phyloP scores from a whole-genome alignment of 2,888 invertebrate genomes.

The Proisotoma minuta region DNA sequence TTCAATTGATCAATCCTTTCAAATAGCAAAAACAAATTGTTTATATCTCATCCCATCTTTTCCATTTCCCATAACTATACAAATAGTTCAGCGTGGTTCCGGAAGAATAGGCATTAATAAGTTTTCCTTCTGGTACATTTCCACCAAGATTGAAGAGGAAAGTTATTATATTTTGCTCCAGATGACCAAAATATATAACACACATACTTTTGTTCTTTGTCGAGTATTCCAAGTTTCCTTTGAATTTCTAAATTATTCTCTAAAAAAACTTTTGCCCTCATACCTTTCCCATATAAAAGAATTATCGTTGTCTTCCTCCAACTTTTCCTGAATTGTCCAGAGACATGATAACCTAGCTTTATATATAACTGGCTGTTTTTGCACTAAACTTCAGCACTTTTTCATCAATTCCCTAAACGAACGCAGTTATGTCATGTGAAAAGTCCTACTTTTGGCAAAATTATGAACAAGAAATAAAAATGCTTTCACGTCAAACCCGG shows the following conservation, averaged over 20 bases:
- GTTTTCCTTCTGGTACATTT: conserved; percentile 20
- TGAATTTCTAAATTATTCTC: not conserved
- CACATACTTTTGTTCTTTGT: not conserved
- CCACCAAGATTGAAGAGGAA: conserved; percentile 14
- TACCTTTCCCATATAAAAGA: too few relatives aligned
- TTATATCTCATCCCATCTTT: too few relatives aligned
- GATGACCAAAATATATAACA: conserved; percentile 19
- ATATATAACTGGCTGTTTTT: too few relatives aligned
- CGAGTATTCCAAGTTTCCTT: not conserved
- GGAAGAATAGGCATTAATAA: conserved; percentile 13
- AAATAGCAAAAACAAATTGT: too few relatives aligned
- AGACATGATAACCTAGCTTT: not conserved
- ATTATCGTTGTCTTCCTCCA: too few relatives aligned
- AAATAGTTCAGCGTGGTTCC: conserved; percentile 5
- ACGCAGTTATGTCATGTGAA: too few relatives aligned
- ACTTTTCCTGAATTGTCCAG: too few relatives aligned
- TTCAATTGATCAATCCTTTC: too few relatives aligned
- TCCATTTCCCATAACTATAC: not conserved
- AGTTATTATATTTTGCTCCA: conserved; percentile 23
- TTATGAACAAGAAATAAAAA: too few relatives aligned
- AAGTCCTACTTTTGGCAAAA: too few relatives aligned
- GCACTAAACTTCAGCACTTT: not conserved
- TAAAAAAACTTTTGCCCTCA: conserved; percentile 5
- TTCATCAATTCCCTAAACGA: conserved; percentile 4
- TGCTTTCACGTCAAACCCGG: too few relatives aligned